These are phyloP conservation scores for Seriola quinqueradiata DNA, from an alignment of 2,113 vertebrate genomes.

Conservation along the genomic window DNA sequence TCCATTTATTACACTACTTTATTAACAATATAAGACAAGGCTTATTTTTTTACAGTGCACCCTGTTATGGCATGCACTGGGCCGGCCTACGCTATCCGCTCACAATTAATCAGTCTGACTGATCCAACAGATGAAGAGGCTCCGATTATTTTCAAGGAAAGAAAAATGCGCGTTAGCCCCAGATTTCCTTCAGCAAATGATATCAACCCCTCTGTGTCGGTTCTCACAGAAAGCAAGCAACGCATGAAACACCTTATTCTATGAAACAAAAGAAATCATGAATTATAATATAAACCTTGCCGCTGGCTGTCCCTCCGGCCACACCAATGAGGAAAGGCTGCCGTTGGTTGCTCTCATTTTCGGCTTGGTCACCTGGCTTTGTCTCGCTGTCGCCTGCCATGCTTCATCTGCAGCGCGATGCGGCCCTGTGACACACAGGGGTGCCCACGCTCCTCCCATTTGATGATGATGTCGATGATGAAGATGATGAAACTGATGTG, in stretches of 20 bases:
- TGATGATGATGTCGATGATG: neutral
- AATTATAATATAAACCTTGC: constrained; percentile 84
- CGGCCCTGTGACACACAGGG: constrained; percentile 24
- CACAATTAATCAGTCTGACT: neutral
- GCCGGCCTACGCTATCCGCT: neutral
- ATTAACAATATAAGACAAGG: neutral
- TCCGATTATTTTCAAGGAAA: neutral
- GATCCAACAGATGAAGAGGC: neutral
- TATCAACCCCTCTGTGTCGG: neutral
- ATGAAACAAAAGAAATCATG: neutral
- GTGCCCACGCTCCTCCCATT: constrained; percentile 63
- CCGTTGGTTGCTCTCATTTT: constrained; percentile 78
- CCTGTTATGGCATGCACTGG: neutral
- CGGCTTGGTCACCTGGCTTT: constrained; percentile 84
- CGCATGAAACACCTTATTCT: neutral
- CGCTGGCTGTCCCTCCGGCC: constrained; percentile 94
- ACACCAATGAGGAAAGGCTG: constrained; percentile 94
- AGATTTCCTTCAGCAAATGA: neutral
- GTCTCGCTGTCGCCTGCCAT: constrained; percentile 94
- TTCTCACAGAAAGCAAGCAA: neutral
- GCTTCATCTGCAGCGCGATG: constrained; percentile 75
- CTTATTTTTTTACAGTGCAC: neutral
- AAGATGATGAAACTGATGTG: constrained; percentile 3
- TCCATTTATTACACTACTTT: neutral
- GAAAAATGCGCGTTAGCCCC: neutral